Evolutionary conservation across 2,888 invertebrate species (phyloP), one percentile per base, ranked within the genome.

Genomic region (Monopis laevigella): DNA sequence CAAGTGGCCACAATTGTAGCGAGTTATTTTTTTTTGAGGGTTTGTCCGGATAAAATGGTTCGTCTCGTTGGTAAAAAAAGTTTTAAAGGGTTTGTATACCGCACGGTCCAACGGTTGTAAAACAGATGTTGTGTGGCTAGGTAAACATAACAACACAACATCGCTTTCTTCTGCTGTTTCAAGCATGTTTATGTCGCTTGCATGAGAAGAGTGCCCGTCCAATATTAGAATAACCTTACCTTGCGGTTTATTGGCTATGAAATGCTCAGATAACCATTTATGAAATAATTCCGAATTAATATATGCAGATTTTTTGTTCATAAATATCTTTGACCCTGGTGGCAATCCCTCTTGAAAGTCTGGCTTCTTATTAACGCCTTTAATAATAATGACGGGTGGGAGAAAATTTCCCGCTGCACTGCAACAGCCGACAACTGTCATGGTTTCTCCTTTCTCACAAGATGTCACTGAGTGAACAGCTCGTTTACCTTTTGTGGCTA

Each of bases 401-500:
- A 51, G 32, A 43, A 47, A 54, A 41, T 44, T 46, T n/a, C 53
- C 51, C 17, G 43, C 48, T 30, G 51, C 53, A 45, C 51, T 53
- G 24, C 49, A 51, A 39, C 51, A 51, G 11, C 43, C 49, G 34
- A 52, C 46, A 18, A 51, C 40, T 32, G 49, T 42, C 10, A 54
- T 46, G 39, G 46, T 54, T 45, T 52, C 56, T 13, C 60, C 54
- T 41, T 56, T 53, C 52, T 64, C 60, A 10, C 46, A 48, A 24
- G 54, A 54, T 24, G 56, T 56, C 6, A 53, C 21, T 11, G 40
- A 30, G 6, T 51, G 48, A 16, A 61, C 53, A 34, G 53, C 51
- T n/a, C 43, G 54, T 62, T 24, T 46, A 14, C 4, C 62, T 64
- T 48, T 56, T 62, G 45, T 47, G 10, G 57, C 62, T 19, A 66